Base-by-base conservation (phyloP, 2,888 invertebrate species). In the Linnaemya vulpina region DNA sequence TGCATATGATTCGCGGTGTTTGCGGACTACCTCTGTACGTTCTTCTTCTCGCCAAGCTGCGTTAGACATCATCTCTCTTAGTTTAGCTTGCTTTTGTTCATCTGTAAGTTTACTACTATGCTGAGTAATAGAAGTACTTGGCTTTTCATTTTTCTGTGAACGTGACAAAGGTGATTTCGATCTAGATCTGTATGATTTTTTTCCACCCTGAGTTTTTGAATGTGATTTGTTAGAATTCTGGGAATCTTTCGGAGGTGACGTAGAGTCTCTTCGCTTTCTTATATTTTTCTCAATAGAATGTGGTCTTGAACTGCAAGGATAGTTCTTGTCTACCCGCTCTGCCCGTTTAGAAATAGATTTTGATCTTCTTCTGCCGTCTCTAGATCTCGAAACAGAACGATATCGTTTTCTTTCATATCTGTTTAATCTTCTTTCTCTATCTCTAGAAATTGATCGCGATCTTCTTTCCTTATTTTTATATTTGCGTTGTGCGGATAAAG, bases 21-120 rank as follows among this genome's bases (percentile, higher is more conserved):
- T 93, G 67, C 94, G 94, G 4, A 96, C 94, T 84, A 94, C 94
- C 58, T 93, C 93, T 11, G 94, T 94, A 49, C 96, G 93, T 91
- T 95, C 94, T 51, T 93, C 93, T 89, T 96, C 96, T 0, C 96
- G 93, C 93, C 94, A 94, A 0, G 92, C 92, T 0, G 97, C 98
- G 90, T 98, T 96, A 11, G 94, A 93, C 94, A 95, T 95, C 98
- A 98, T 98, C 92, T 96, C 97, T 67, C 93, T 93, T 60, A 96
- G 93, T 55, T 94, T 94, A 80, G 93, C 93, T 90, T 97, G 96
- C 87, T 95, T 95, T 89, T 97, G 96, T 84, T 94, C 94, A 75
- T 94, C 94, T 15, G 94, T 65, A 15, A 79, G 7, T 17, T 55
- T 49, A 17, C 17, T 30, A 15, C 49, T 10, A 38, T 53, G 58